Evolutionary conservation across 2,113 vertebrate genomes (phyloP).

Genomic region (Thamnaconus septentrionalis): DNA sequence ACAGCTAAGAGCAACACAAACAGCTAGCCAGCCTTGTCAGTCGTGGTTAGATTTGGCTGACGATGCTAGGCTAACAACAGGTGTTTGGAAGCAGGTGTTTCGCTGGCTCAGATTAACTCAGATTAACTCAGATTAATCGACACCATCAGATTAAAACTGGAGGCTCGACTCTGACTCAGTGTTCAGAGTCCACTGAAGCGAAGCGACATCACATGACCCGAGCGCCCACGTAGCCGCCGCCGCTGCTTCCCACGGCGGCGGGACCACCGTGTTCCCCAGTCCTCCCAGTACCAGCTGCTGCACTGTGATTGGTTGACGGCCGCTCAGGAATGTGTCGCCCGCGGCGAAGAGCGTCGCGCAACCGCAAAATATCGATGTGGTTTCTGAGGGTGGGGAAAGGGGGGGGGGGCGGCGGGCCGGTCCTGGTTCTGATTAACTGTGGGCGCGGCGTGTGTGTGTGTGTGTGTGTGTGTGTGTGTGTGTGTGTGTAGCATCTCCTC

Average conservation of each 20-base stretch:
- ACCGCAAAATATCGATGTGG: slow-evolving; percentile 56
- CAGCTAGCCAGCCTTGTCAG: no score
- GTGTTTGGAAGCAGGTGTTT: no score
- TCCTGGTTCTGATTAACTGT: slow-evolving; percentile 59
- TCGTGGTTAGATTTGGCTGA: no score
- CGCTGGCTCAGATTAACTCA: no score
- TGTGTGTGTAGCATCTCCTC: neutral
- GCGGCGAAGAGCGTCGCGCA: slow-evolving; percentile 31
- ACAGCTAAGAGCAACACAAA: no score
- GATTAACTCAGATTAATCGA: no score
- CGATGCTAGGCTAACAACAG: no score
- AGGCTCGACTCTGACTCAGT: no score
- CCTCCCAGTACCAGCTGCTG: slow-evolving; percentile 47
- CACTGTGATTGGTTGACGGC: slow-evolving; percentile 29
- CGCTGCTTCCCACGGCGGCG: slow-evolving; percentile 41
- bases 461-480: slow-evolving; percentile 8
- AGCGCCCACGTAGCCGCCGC: neutral
- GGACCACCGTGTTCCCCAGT: slow-evolving; percentile 41
- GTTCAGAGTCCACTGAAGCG: no score
- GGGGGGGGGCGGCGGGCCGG: slow-evolving; percentile 1
- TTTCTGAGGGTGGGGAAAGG: slow-evolving; percentile 48
- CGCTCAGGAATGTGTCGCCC: slow-evolving; percentile 56
- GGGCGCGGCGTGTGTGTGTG: slow-evolving; percentile 48
- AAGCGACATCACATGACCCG: no score
- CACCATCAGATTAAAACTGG: no score